Conservation (phyloP, 2,797 vertebrate genomes). For the Enteromius fasciolatus region DNA sequence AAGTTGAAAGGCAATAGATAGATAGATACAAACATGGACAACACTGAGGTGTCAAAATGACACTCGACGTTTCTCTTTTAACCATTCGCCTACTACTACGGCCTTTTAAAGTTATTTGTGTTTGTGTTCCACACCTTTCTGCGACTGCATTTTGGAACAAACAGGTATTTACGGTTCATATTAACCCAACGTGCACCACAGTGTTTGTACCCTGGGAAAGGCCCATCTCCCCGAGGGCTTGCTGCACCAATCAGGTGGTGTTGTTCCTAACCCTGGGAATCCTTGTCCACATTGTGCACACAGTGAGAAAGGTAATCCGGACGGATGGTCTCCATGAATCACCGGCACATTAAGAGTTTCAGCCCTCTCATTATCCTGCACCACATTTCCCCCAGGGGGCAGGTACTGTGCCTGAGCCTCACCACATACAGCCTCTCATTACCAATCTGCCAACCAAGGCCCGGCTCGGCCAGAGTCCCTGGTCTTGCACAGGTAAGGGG, state of each 20-base stretch:
- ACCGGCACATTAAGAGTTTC: constrained; percentile 85
- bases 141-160: constrained; percentile 60
- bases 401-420: constrained; percentile 72
- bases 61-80: neutral
- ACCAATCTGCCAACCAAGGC: constrained; percentile 84
- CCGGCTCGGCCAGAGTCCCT: constrained; percentile 83
- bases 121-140: constrained; percentile 56
- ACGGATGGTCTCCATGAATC: constrained; percentile 87
- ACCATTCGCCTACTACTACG: neutral
- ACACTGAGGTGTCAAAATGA: neutral
- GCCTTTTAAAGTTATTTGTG: constrained; percentile 48
- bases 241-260: constrained; percentile 73
- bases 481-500: constrained; percentile 87
- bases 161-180: constrained; percentile 63
- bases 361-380: constrained; percentile 85
- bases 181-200: constrained; percentile 56
- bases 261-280: constrained; percentile 81
- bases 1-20: neutral
- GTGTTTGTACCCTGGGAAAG: constrained; percentile 64
- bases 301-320: constrained; percentile 86
- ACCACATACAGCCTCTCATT: constrained; percentile 82
- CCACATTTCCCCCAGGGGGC: constrained; percentile 74
- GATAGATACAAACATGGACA: neutral
- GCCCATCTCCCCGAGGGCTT: constrained; percentile 52
- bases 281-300: constrained; percentile 82